Base-by-base conservation (phyloP, 2,797 vertebrate species). In the Acestrorhynchus altus region DNA sequence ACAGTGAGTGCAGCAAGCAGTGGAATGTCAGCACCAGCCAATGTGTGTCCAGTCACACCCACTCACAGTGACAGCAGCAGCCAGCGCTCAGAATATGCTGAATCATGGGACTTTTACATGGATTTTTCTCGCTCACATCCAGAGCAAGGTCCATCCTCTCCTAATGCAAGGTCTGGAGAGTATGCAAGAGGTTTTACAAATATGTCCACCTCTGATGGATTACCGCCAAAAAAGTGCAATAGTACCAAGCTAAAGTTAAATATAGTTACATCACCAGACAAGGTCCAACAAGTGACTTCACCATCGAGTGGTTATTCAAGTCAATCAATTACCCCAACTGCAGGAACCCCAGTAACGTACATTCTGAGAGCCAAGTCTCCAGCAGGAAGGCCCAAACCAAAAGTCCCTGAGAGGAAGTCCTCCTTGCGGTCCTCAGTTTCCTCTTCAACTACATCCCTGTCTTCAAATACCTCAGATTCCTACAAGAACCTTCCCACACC, bases 301-400 rank as follows among this genome's bases (percentile, higher is more conserved):
- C 95, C 96, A 0, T 98, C 97, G 0, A 97, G 96, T 40, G 96
- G 96, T 9, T 97, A 96, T 91, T 97, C 96, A 83, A 98, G 95
- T 89, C 96, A 97, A 86, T 97, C 96, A 0, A 96, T 96, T 79
- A 97, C 95, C 0, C 96, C 96, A 28, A 95, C 94, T 1, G 91
- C 94, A 0, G 91, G 95, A 51, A 96, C 95, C 24, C 95, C 95
- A 0, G 90, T 96, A 84, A 95, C 95, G 65, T 94, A 93, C 18
- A 79, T 94, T 67, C 72, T 94, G 72, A 94, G 92, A 83, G 87
- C 90, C 16, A 2, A 81, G 42, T 92, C 92, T 65, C 92, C 93
- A 60, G 92, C 87, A 12, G 92, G 90, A 18, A 96, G 90, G 81
- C 85, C 90, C 4, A 98, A 96, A 91, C 88, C 98, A 63, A 95